These are phyloP conservation scores for Sebastes matsubarae DNA, from an alignment of 2,797 vertebrate genomes.

Conservation along the genomic window DNA sequence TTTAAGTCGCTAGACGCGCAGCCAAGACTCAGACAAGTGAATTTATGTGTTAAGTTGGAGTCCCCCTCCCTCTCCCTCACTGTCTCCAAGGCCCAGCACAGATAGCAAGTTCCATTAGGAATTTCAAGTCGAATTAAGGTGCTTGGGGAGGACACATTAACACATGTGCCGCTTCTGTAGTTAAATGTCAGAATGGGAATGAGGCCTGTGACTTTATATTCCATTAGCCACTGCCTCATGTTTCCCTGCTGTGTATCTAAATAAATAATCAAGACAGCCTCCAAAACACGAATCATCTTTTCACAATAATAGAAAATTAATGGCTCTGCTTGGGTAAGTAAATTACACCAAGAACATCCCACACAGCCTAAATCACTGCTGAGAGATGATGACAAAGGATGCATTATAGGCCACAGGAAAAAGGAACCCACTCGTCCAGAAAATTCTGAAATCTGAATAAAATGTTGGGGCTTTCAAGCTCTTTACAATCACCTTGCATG, in stretches of 20 bases:
- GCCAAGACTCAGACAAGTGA: slow-evolving; percentile 81
- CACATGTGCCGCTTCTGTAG: slow-evolving; percentile 80
- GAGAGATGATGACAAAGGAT: slow-evolving; percentile 75
- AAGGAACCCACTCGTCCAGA: slow-evolving; percentile 78
- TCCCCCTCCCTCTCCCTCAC: slow-evolving; percentile 40
- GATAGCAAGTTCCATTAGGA: slow-evolving; percentile 83
- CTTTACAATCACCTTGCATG: slow-evolving; percentile 83
- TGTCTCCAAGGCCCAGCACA: slow-evolving; percentile 70
- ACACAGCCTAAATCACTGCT: slow-evolving; percentile 58
- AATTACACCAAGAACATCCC: slow-evolving; percentile 81
- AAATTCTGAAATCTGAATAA: slow-evolving; percentile 84
- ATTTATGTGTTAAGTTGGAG: slow-evolving; percentile 80
- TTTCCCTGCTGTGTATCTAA: slow-evolving; percentile 84
- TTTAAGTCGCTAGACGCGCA: slow-evolving; percentile 77
- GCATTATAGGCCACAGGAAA: slow-evolving; percentile 74
- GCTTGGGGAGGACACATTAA: slow-evolving; percentile 83
- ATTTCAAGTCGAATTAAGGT: slow-evolving; percentile 82
- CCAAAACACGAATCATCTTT: slow-evolving; percentile 86
- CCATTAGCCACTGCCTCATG: slow-evolving; percentile 82
- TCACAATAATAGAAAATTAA: slow-evolving; percentile 88
- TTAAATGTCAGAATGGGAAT: slow-evolving; percentile 86
- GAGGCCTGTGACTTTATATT: slow-evolving; percentile 85
- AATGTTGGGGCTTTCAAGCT: slow-evolving; percentile 77
- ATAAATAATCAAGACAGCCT: slow-evolving; percentile 87
- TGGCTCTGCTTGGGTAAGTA: slow-evolving; percentile 80